These are phyloP conservation scores for Megalonaias nervosa DNA, from an alignment of 1,140 invertebrate species.

Conservation along the genomic window DNA sequence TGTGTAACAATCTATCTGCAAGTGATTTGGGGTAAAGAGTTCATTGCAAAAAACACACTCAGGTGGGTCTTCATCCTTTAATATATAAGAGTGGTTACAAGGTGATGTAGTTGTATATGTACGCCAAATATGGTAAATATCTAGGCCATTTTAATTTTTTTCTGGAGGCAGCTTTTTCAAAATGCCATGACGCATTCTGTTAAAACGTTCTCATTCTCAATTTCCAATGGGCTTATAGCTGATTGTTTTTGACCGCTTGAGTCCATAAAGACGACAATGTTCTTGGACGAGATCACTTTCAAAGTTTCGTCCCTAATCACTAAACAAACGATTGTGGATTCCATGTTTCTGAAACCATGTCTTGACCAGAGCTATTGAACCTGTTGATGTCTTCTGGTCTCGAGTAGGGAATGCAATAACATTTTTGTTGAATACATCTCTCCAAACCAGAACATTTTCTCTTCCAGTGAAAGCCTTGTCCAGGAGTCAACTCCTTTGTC, in stretches of 20 bases:
- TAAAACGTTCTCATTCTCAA: background rate
- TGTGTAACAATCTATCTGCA: too few relatives aligned
- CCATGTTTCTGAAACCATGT: background rate
- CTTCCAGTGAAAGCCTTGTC: background rate
- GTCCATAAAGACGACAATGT: background rate
- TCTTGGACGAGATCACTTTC: background rate
- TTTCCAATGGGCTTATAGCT: slow-evolving; percentile 3
- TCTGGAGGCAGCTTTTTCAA: too few relatives aligned
- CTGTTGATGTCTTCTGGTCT: background rate
- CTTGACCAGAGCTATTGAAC: slow-evolving; percentile 3
- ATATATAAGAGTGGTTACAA: too few relatives aligned
- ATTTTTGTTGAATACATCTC: background rate
- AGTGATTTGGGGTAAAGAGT: too few relatives aligned
- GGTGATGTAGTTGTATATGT: too few relatives aligned
- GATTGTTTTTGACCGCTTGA: slow-evolving; percentile 7
- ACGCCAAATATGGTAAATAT: too few relatives aligned
- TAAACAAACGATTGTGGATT: slow-evolving; percentile 4
- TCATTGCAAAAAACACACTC: too few relatives aligned
- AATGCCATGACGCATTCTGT: background rate
- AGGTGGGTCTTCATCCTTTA: too few relatives aligned
- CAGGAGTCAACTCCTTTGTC: background rate
- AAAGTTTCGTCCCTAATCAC: slow-evolving; percentile 14
- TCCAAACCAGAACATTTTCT: background rate
- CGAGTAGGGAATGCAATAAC: background rate
- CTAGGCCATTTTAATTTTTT: too few relatives aligned